Base-by-base conservation (phyloP, 2,113 vertebrate genomes). In the Grammomys dolichurus region DNA sequence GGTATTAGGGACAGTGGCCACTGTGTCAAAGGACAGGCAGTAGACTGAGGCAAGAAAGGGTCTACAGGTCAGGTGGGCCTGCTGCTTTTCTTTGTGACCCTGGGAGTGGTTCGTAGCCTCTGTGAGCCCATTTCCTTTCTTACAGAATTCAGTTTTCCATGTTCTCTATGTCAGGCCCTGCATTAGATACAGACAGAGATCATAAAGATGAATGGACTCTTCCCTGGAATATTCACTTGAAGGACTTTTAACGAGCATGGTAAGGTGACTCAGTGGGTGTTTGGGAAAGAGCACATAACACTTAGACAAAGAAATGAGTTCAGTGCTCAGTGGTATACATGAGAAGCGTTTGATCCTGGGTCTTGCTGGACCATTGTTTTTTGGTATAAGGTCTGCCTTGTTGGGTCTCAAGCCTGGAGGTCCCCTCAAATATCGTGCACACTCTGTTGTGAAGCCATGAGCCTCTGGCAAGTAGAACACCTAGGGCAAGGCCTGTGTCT, bases 101-200 rank as follows among this genome's bases (percentile, higher is more conserved):
- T 56, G 43, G 51, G 80, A 40, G 48, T n/a, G 54, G 78, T 82
- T 86, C 58, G 92, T 70, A 56, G 87, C 65, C 73, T 95, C 33
- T 87, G 92, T 92, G 80, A 95, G 31, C 58, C 90, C 54, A 63
- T 90, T 84, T 95, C 31, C 77, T 81, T 31, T 17, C 28, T 90
- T 89, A 26, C 40, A 82, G 54, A 76, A 31, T 85, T 77, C 36
- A n/a, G 24, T 69, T 96, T 93, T 56, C 56, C 51, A 48, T 22
- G 81, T 48, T n/a, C 22, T 88, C n/a, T 90, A 0, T 86, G 56
- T 40, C 5, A n/a, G 72, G 28, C 36, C 20, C 48, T 73, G 20
- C 40, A 9, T 65, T 80, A 75, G 93, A 31, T 17, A 56, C 36
- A 78, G 51, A 48, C 36, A 82, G 51, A 8, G 40, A 75, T 28